Conservation (phyloP, 2,888 invertebrate species). For the Drosophila neotestacea region DNA sequence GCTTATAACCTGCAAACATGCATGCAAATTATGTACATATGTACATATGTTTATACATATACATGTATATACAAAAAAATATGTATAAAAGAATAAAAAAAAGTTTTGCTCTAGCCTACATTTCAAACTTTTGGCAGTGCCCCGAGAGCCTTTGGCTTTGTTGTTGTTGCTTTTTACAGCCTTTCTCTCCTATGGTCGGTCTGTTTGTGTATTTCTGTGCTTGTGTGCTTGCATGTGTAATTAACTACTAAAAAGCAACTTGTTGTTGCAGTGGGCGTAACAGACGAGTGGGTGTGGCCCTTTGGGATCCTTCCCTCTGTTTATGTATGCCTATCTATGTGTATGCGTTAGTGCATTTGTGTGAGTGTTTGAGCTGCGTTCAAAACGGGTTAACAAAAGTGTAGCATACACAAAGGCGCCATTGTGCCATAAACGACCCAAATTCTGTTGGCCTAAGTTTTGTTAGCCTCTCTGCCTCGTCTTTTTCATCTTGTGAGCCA, state of each 20-base stretch:
- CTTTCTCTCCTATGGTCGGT: slow-evolving; percentile 18
- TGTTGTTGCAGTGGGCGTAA: slow-evolving; percentile 71
- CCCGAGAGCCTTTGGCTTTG: slow-evolving; percentile 36
- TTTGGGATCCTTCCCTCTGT: slow-evolving; percentile 40
- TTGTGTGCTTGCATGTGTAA: slow-evolving; percentile 55
- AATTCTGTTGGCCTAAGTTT: slow-evolving; percentile 58
- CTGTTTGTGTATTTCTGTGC: slow-evolving; percentile 4
- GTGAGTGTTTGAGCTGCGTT: slow-evolving; percentile 43
- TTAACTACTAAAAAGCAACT: slow-evolving; percentile 79
- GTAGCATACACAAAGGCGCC: slow-evolving; percentile 80
- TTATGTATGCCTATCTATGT: slow-evolving; percentile 27
- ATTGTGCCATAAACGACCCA: slow-evolving; percentile 77
- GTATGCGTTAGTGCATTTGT: slow-evolving; percentile 24
- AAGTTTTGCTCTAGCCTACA: slow-evolving; percentile 60
- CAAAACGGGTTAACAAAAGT: slow-evolving; percentile 77
- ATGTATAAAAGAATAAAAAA: slow-evolving; percentile 11
- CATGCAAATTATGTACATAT: slow-evolving; percentile 29
- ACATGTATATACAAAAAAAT: not conserved
- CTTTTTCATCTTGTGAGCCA: slow-evolving; percentile 4
- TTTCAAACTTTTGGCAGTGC: slow-evolving; percentile 60
- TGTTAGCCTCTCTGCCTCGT: slow-evolving; percentile 10
- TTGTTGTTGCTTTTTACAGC: slow-evolving; percentile 25
- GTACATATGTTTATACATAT: slow-evolving; percentile 1
- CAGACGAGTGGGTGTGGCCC: slow-evolving; percentile 58
- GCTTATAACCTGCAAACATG: slow-evolving; percentile 55